A percentile compares a stretch with the other conserved stretches of the same genome.
Conservation (phyloP, 2,113 vertebrate species). For the Ceuthmochares aereus region DNA sequence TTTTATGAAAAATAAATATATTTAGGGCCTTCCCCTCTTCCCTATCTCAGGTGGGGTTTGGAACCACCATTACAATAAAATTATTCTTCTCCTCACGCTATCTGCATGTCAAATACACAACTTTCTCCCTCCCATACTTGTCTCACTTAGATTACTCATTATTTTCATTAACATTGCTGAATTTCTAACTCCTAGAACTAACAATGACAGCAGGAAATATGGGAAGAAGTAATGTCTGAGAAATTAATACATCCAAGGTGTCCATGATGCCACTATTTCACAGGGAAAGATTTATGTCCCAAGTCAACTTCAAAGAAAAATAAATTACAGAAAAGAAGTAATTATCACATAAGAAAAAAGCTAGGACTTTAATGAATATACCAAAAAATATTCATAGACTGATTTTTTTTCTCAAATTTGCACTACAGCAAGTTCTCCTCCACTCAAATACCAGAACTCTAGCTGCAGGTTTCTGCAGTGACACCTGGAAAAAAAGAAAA, state of each 20-base stretch:
- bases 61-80: not conserved
- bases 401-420: not conserved
- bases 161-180: not conserved
- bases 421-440: rapidly evolving
- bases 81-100: not conserved
- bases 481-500: not conserved
- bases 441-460: not conserved
- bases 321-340: not conserved
- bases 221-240: not conserved
- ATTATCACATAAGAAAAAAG: not conserved
- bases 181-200: not conserved
- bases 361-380: not conserved
- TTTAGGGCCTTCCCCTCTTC: not conserved
- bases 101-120: not conserved
- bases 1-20: not conserved
- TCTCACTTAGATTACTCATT: not conserved
- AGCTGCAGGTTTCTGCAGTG: not conserved
- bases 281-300: too few relatives aligned
- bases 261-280: not conserved
- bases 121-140: not conserved
- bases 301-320: not conserved
- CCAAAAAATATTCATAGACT: not conserved
- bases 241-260: not conserved
- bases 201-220: not conserved
- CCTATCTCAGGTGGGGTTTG: not conserved